Percentiles rank a stretch among this genome's conserved stretches.
Evolutionary conservation across 2,888 invertebrate species (phyloP).

Genomic region (Frankliniella intonsa): DNA sequence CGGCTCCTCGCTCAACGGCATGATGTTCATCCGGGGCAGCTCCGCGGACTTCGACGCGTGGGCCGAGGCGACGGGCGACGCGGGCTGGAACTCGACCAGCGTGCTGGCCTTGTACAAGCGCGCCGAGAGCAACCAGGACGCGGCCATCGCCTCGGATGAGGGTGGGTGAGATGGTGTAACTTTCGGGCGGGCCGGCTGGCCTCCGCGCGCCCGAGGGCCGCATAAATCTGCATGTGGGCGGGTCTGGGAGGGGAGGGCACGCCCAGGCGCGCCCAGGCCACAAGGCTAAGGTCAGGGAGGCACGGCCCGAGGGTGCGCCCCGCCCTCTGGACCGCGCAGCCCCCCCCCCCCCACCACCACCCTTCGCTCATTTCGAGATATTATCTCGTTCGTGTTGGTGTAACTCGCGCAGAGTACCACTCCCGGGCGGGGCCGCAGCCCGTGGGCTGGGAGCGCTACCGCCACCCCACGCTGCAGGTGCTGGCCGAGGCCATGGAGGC

Average conservation of each 20-base stretch:
- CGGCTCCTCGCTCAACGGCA: slow-evolving; percentile 42
- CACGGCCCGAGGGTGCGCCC: too few species aligned
- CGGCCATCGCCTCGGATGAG: background rate
- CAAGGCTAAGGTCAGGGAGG: too few species aligned
- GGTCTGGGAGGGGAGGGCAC: too few species aligned
- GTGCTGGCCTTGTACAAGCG: slow-evolving; percentile 47
- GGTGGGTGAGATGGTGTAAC: too few species aligned
- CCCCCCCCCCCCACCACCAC: too few species aligned
- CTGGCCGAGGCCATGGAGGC: slow-evolving; percentile 43
- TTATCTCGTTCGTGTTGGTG: background rate
- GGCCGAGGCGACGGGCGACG: slow-evolving; percentile 51
- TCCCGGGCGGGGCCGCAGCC: background rate
- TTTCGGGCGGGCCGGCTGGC: background rate
- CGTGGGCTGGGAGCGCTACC: slow-evolving; percentile 43
- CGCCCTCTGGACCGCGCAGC: too few species aligned
- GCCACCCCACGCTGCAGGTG: slow-evolving; percentile 45
- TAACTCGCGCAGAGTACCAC: background rate
- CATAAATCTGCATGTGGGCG: background rate
- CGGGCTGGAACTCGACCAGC: slow-evolving; percentile 52
- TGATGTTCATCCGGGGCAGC: slow-evolving; percentile 58
- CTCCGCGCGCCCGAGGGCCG: background rate
- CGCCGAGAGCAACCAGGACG: slow-evolving; percentile 45
- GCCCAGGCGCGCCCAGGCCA: too few species aligned
- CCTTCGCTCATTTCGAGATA: too few species aligned
- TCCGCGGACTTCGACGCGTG: slow-evolving; percentile 67